These are phyloP conservation scores for Cremastinae sp. DNA, from an alignment of 2,888 invertebrate species.

Conservation along the genomic window DNA sequence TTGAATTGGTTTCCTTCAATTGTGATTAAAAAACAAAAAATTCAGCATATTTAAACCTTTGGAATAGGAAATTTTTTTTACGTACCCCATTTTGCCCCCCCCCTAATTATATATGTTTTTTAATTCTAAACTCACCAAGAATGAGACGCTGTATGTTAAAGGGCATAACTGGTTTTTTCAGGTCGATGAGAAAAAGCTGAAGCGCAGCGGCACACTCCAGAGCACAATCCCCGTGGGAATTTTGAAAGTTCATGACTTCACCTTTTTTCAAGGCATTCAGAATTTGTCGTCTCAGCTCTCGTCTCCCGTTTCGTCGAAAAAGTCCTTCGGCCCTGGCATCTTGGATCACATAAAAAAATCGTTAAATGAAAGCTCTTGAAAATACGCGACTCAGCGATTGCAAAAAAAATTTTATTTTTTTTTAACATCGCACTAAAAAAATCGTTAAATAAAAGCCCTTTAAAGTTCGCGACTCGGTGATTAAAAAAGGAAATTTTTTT, in stretches of 20 bases:
- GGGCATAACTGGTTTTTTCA: conserved; percentile 80
- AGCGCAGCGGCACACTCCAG: conserved; percentile 80
- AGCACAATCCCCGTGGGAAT: conserved; percentile 65
- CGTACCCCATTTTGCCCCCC: no score
- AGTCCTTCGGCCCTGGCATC: conserved; percentile 74
- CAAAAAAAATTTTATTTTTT: not conserved
- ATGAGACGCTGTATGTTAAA: conserved; percentile 80
- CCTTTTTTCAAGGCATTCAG: conserved; percentile 70
- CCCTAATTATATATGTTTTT: not conserved
- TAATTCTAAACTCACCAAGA: conserved; percentile 74
- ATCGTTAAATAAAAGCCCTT: no score
- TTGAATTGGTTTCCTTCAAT: no score
- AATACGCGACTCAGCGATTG: no score
- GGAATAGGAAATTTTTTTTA: no score
- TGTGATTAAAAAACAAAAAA: no score
- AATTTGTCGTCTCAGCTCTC: conserved; percentile 67
- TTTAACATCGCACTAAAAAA: not conserved
- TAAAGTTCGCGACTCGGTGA: no score
- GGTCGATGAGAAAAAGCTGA: conserved; percentile 76
- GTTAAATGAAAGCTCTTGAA: not conserved
- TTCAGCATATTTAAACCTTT: no score
- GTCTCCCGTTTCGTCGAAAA: conserved; percentile 70
- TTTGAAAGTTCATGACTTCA: conserved; percentile 67
- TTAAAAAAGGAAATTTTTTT: no score
- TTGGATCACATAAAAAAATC: conserved; percentile 36